These are phyloP conservation scores for Cebidichthys violaceus DNA, from an alignment of 2,113 vertebrate species.

Conservation along the genomic window DNA sequence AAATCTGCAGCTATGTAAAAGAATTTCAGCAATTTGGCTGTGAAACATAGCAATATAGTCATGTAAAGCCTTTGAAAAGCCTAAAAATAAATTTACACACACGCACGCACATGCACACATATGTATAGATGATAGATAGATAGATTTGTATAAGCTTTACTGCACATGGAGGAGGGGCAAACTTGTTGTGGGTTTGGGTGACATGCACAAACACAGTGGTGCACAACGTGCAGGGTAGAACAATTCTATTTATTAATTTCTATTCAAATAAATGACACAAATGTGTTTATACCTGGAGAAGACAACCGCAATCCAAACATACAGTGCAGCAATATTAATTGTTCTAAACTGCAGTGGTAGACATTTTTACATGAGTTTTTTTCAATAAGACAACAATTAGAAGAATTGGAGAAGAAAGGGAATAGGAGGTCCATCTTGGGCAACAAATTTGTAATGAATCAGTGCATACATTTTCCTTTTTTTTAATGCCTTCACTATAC, in stretches of 20 bases:
- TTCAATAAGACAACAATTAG: neutral
- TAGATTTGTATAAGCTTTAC: neutral
- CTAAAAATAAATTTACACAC: neutral
- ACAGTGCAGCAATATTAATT: neutral
- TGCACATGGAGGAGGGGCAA: neutral
- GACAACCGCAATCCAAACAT: constrained; percentile 24
- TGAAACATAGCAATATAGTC: neutral
- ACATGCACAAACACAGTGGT: constrained; percentile 4
- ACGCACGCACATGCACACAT: neutral
- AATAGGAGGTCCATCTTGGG: neutral
- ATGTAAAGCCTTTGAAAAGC: neutral
- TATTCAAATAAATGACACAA: constrained; percentile 34
- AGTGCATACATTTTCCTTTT: neutral
- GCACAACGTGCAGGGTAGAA: neutral
- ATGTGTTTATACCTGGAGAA: constrained; percentile 9
- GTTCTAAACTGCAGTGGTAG: neutral
- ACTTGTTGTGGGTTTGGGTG: neutral
- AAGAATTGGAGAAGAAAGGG: neutral
- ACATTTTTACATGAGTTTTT: neutral
- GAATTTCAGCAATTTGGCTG: neutral
- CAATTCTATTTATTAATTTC: constrained; percentile 27
- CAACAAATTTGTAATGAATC: constrained; percentile 1
- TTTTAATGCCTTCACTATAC: neutral
- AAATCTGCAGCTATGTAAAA: neutral
- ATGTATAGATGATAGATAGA: neutral